phyloP scores from a whole-genome alignment of 2,113 vertebrate genomes.

The Melanotaenia duboulayi region DNA sequence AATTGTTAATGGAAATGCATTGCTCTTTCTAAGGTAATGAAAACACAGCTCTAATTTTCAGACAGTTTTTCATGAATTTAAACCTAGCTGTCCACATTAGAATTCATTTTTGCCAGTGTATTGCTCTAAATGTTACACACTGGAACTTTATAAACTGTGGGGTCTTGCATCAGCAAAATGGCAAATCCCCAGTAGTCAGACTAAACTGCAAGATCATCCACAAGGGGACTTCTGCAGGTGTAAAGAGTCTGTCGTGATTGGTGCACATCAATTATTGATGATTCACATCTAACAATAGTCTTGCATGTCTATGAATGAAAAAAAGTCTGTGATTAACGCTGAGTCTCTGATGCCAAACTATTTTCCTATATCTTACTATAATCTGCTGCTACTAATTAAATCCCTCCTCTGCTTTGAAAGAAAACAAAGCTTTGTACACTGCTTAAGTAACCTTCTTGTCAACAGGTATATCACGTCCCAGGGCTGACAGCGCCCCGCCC shows the following conservation, averaged over 20 bases:
- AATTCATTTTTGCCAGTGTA: background rate
- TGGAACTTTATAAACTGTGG: slow-evolving; percentile 37
- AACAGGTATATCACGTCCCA: slow-evolving; percentile 92
- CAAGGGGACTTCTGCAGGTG: slow-evolving; percentile 16
- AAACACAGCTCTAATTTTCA: background rate
- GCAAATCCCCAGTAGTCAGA: slow-evolving; percentile 26
- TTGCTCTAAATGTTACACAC: slow-evolving; percentile 6
- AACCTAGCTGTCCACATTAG: background rate
- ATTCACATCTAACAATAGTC: slow-evolving; percentile 65
- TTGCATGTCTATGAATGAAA: slow-evolving; percentile 68
- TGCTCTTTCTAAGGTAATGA: background rate
- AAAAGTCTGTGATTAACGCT: slow-evolving; percentile 45
- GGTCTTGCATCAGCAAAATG: slow-evolving; percentile 27
- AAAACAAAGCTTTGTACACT: background rate
- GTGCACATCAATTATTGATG: slow-evolving; percentile 43
- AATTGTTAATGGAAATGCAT: background rate
- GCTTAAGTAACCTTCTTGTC: slow-evolving; percentile 23
- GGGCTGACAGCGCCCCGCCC: slow-evolving; percentile 93
- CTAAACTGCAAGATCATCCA: slow-evolving; percentile 45
- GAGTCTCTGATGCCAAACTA: slow-evolving; percentile 4
- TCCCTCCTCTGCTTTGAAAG: no score
- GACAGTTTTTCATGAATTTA: background rate
- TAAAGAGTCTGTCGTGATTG: slow-evolving; percentile 50
- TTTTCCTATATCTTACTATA: slow-evolving; percentile 1
- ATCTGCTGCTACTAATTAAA: slow-evolving; percentile 22